A percentile compares a stretch with the other conserved stretches of the same genome.
These are phyloP conservation scores for Caretta caretta DNA, from an alignment of 2,113 vertebrate genomes.

Conservation along the genomic window DNA sequence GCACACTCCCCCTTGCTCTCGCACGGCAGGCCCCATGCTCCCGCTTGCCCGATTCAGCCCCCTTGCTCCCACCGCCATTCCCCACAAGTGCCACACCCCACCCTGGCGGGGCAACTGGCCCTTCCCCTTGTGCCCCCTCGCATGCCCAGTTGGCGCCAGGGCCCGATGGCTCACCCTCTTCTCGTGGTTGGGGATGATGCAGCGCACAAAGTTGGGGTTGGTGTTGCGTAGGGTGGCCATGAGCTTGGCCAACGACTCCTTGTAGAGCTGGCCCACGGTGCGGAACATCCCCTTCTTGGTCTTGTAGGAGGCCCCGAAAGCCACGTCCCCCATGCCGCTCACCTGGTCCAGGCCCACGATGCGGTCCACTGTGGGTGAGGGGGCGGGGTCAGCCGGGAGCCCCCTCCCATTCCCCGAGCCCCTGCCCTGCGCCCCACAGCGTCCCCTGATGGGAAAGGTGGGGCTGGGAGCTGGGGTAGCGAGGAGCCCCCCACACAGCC, in stretches of 20 bases:
- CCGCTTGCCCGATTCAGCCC: too few species aligned
- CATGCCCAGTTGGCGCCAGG: neutral
- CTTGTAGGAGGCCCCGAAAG: constrained; percentile 83
- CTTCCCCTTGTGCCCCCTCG: neutral
- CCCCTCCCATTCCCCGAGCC: neutral
- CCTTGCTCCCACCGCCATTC: neutral
- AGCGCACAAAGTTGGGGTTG: constrained; percentile 93
- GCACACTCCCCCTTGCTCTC: too few species aligned
- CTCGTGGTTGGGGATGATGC: constrained; percentile 93
- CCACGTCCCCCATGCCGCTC: constrained; percentile 82
- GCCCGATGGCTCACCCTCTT: constrained; percentile 81
- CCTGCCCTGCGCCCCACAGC: neutral
- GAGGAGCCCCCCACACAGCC: too few species aligned
- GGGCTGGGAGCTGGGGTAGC: neutral
- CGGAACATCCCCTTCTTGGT: constrained; percentile 94
- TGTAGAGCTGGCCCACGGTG: constrained; percentile 92
- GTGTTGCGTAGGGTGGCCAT: constrained; percentile 94
- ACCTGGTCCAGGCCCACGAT: constrained; percentile 92
- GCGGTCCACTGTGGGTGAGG: constrained; percentile 84
- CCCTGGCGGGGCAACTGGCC: neutral
- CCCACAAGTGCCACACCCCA: too few species aligned
- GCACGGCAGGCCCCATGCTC: too few species aligned
- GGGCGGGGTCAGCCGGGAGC: neutral
- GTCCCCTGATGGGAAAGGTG: neutral
- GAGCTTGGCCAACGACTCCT: constrained; percentile 91